A percentile compares a stretch with the other conserved stretches of the same genome.
Evolutionary conservation across 2,113 vertebrate genomes (phyloP).

Genomic region (Brevimyrus niger): DNA sequence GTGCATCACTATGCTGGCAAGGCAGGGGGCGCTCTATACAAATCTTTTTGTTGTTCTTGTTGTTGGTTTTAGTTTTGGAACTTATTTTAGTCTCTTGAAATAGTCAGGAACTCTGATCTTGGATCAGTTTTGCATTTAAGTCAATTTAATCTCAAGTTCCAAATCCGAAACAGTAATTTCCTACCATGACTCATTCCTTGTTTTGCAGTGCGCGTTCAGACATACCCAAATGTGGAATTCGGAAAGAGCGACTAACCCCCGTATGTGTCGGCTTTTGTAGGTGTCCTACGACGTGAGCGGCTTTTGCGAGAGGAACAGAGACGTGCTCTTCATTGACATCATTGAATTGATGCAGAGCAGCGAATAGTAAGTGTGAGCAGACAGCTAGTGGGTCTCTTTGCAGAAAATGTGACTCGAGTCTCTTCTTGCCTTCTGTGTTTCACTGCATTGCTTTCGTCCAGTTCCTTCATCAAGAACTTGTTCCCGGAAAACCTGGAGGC

Average conservation of each 20-base stretch:
- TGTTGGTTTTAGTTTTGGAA: background rate
- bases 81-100: background rate
- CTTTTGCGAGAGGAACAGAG: constrained; percentile 74
- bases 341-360: constrained; percentile 79
- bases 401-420: background rate
- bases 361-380: constrained; percentile 60
- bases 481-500: constrained; percentile 67
- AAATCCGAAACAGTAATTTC: background rate
- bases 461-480: constrained; percentile 60
- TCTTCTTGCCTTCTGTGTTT: background rate
- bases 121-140: background rate
- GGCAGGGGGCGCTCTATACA: constrained; percentile 39
- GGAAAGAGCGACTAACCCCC: background rate
- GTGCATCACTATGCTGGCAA: constrained; percentile 75
- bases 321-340: constrained; percentile 71
- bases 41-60: background rate
- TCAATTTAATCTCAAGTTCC: background rate
- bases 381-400: background rate
- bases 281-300: constrained; percentile 69
- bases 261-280: constrained; percentile 34
- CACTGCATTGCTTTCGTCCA: constrained; percentile 23
- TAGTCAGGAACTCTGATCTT: background rate
- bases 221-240: background rate
- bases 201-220: background rate
- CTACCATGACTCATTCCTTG: background rate